Evolutionary conservation across 2,113 vertebrate species (phyloP).

Genomic region (Sander lucioperca): DNA sequence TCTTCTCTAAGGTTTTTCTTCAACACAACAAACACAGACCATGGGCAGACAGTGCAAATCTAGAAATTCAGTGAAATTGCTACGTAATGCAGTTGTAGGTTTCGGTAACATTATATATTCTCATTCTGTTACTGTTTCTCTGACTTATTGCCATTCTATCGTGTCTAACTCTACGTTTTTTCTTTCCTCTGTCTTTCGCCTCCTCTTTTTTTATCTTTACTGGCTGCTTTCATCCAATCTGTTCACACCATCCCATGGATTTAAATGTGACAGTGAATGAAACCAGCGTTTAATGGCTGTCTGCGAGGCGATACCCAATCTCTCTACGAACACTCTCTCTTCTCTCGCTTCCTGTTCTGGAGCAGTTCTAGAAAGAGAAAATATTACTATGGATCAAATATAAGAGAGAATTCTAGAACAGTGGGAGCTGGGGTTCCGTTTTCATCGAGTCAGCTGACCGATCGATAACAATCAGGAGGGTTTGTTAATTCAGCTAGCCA

Average conservation of each 20-base stretch:
- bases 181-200: constrained; percentile 56
- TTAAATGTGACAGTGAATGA: constrained; percentile 23
- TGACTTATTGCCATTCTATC: constrained; percentile 79
- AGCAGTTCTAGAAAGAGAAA: constrained; percentile 31
- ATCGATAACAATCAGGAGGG: constrained; percentile 57
- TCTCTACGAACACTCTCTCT: constrained; percentile 45
- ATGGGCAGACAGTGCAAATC: constrained; percentile 82
- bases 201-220: constrained; percentile 26
- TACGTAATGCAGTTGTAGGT: constrained; percentile 78
- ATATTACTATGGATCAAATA: not conserved
- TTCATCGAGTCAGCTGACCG: constrained; percentile 43
- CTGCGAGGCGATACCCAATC: constrained; percentile 46
- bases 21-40: constrained; percentile 80
- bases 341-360: constrained; percentile 47
- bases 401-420: constrained; percentile 28
- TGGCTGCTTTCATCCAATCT: constrained; percentile 17
- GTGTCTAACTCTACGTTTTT: constrained; percentile 52
- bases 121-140: constrained; percentile 67
- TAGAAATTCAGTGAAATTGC: constrained; percentile 79
- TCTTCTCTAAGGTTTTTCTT: constrained; percentile 74
- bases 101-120: constrained; percentile 73
- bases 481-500: constrained; percentile 44
- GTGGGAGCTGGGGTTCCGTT: constrained; percentile 38
- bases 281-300: constrained; percentile 42
- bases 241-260: constrained; percentile 11